A percentile compares a stretch with the other conserved stretches of the same genome.
These are phyloP conservation scores for Marcusenius ussheri DNA, from an alignment of 2,113 vertebrate genomes.

Conservation along the genomic window DNA sequence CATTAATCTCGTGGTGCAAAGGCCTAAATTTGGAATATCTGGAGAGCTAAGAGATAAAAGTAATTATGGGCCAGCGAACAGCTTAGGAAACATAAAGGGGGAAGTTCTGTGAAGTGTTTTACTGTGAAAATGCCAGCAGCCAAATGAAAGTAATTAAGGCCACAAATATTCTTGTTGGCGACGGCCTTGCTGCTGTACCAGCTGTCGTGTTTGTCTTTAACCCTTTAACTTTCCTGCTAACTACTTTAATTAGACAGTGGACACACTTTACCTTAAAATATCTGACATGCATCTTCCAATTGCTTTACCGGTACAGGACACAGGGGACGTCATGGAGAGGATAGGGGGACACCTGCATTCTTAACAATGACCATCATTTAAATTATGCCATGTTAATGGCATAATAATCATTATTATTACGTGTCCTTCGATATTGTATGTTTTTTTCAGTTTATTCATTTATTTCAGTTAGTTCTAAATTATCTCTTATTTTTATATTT, in stretches of 20 bases:
- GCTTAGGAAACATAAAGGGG: constrained; percentile 54
- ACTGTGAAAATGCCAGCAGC: constrained; percentile 50
- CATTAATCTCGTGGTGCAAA: neutral
- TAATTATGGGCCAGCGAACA: constrained; percentile 56
- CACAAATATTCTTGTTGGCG: constrained; percentile 51
- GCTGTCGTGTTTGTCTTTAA: neutral
- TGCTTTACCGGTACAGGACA: neutral
- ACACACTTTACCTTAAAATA: neutral
- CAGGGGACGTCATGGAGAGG: neutral
- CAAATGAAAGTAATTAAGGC: constrained; percentile 27
- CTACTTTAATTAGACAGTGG: neutral
- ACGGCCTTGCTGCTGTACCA: constrained; percentile 45
- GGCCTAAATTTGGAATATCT: neutral
- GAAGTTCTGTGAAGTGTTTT: constrained; percentile 57
- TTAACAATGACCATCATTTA: neutral
- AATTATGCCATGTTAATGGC: neutral
- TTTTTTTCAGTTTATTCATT: too few species aligned
- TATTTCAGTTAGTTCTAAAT: too few species aligned
- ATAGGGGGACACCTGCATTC: neutral
- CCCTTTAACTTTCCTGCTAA: neutral
- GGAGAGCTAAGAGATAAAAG: constrained; percentile 52
- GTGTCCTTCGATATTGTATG: too few species aligned
- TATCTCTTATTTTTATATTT: too few species aligned
- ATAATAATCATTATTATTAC: too few species aligned
- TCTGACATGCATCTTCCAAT: neutral